These are phyloP conservation scores for Hycleus cichorii DNA, from an alignment of 1,140 invertebrate genomes.

Conservation along the genomic window DNA sequence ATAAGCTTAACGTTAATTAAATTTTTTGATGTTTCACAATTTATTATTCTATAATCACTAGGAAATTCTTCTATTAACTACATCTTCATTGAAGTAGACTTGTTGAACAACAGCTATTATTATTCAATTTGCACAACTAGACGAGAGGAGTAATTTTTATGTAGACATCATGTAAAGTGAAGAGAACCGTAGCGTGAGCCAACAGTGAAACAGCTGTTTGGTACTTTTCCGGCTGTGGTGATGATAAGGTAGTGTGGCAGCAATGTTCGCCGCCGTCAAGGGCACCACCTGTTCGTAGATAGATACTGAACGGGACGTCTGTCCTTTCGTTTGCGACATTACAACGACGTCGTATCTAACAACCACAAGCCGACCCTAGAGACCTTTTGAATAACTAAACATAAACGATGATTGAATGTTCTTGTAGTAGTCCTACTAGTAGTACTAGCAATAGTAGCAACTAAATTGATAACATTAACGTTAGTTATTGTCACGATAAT, in stretches of 20 bases:
- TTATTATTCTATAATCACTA: too few species aligned
- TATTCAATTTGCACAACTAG: constrained; percentile 1
- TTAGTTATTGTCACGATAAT: too few species aligned
- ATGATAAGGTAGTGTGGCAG: neutral
- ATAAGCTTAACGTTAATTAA: constrained; percentile 21
- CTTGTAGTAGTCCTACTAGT: too few species aligned
- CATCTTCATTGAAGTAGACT: too few species aligned
- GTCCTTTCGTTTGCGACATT: neutral
- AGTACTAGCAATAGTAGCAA: too few species aligned
- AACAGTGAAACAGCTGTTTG: constrained; percentile 16
- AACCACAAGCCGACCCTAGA: neutral
- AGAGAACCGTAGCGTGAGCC: neutral
- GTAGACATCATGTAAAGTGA: constrained; percentile 7
- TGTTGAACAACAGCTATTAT: neutral
- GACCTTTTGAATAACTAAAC: neutral
- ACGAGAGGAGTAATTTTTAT: constrained; percentile 12
- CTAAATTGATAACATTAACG: too few species aligned
- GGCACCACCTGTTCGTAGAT: constrained; percentile 26
- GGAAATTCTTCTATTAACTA: neutral
- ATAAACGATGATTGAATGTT: too few species aligned
- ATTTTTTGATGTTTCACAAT: constrained; percentile 24
- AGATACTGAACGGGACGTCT: constrained; percentile 17
- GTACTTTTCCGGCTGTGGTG: neutral
- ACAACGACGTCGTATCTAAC: neutral
- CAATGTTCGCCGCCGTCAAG: constrained; percentile 13